phyloP scores from a whole-genome alignment of 2,113 vertebrate species.

The Carlito syrichta region DNA sequence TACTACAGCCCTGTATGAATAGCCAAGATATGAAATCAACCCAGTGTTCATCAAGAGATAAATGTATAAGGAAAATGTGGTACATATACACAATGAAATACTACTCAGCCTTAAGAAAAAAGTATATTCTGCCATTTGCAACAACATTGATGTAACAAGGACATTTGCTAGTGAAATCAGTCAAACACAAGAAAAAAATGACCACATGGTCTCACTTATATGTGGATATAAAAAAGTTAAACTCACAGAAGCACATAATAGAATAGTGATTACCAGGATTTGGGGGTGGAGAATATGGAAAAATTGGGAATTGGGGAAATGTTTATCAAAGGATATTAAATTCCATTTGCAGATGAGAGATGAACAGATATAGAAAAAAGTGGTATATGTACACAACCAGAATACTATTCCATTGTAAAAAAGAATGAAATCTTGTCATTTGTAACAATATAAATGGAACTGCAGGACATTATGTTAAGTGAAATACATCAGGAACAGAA shows the following conservation, averaged over 20 bases:
- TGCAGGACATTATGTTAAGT: neutral
- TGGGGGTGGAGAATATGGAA: neutral
- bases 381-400: neutral
- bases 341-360: neutral
- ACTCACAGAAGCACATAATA: neutral
- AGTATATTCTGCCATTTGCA: neutral
- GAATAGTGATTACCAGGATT: neutral
- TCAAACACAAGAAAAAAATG: neutral
- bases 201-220: neutral
- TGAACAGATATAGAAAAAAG: neutral
- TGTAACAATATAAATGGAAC: neutral
- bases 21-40: neutral
- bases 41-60: neutral
- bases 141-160: neutral
- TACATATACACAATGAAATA: neutral
- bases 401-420: neutral
- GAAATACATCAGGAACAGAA: neutral
- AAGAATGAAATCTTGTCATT: neutral
- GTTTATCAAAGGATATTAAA: neutral
- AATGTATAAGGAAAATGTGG: neutral
- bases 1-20: neutral
- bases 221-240: neutral
- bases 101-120: neutral
- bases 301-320: neutral
- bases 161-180: neutral